phyloP scores from a whole-genome alignment of 1,140 invertebrate species.

The Bombus confusus region DNA sequence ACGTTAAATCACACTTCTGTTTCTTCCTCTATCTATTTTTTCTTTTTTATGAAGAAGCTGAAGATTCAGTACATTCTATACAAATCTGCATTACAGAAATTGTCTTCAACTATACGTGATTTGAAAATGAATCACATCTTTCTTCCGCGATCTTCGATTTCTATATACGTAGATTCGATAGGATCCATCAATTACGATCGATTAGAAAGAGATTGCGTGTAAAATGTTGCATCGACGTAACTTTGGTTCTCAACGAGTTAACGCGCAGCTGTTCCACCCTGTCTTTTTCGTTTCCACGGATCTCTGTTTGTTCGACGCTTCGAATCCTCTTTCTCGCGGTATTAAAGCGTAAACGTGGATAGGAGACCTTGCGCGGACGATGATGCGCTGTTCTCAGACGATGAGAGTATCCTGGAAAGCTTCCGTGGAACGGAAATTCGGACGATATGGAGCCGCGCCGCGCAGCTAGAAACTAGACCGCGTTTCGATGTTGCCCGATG shows the following conservation, averaged over 20 bases:
- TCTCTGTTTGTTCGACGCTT: slow-evolving; percentile 17
- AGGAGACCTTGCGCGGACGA: slow-evolving; percentile 32
- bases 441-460: slow-evolving; percentile 49
- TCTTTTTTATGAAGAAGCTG: too few species aligned
- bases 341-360: slow-evolving; percentile 47
- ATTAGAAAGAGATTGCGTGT: too few species aligned
- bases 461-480: slow-evolving; percentile 5
- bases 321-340: slow-evolving; percentile 11
- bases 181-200: too few species aligned
- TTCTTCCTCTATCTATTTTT: not conserved
- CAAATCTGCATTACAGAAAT: too few species aligned
- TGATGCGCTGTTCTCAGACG: slow-evolving; percentile 42
- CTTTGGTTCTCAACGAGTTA: not conserved
- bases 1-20: too few species aligned
- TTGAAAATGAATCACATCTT: too few species aligned
- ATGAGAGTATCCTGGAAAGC: slow-evolving; percentile 15
- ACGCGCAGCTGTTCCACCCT: too few species aligned
- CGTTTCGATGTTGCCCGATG: slow-evolving; percentile 40
- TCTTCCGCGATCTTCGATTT: too few species aligned
- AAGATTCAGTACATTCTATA: too few species aligned
- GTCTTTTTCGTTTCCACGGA: slow-evolving; percentile 23
- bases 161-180: too few species aligned
- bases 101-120: too few species aligned
- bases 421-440: slow-evolving; percentile 60
- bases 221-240: not conserved